These are phyloP conservation scores for Diphyllodes magnificus DNA, from an alignment of 2,113 vertebrate species.

Conservation along the genomic window DNA sequence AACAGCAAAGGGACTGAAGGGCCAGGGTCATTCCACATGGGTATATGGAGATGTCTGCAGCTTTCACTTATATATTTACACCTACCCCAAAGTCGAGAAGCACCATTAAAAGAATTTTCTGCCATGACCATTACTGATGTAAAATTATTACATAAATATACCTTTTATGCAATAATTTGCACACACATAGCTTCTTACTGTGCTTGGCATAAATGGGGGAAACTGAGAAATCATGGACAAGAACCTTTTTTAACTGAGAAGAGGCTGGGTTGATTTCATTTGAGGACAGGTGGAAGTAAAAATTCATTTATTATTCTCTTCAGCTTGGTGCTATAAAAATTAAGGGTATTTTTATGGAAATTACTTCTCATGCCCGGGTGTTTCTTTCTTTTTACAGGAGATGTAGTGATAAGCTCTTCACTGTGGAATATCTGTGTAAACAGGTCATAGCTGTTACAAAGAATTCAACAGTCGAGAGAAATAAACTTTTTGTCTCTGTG, in stretches of 20 bases:
- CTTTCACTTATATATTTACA: neutral
- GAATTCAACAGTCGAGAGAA: neutral
- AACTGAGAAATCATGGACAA: neutral
- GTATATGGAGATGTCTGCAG: rapidly evolving
- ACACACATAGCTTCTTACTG: neutral
- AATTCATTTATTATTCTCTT: neutral
- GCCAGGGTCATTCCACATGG: neutral
- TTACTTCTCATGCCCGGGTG: neutral
- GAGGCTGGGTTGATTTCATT: neutral
- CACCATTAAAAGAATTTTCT: neutral
- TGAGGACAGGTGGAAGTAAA: neutral
- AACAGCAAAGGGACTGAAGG: neutral
- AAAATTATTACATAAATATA: neutral
- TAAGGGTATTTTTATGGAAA: neutral
- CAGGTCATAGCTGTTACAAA: neutral
- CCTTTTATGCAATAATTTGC: neutral
- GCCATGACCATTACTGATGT: neutral
- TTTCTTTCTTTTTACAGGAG: neutral
- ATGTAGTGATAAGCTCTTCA: neutral
- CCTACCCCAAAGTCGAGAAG: neutral
- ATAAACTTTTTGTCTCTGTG: neutral
- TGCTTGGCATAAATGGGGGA: neutral
- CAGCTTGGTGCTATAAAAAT: neutral
- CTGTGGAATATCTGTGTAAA: neutral
- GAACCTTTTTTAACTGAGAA: neutral